Evolutionary conservation across 2,797 vertebrate species (phyloP).

Genomic region (Mastacembelus armatus): DNA sequence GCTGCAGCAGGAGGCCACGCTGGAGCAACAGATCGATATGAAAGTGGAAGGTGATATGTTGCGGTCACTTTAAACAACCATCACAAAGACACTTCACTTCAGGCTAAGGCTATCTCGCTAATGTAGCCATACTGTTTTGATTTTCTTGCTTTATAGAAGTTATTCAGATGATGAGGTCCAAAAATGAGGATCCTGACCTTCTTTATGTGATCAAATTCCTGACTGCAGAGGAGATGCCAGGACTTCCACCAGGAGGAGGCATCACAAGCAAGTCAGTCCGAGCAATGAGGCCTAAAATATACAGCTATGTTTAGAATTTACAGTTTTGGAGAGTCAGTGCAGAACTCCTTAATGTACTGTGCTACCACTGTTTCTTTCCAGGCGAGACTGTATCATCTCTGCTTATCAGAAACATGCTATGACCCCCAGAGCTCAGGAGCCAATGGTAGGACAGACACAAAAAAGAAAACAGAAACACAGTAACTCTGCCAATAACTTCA

Average conservation of each 20-base stretch:
- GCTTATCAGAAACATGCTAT: conserved; percentile 83
- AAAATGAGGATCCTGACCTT: conserved; percentile 80
- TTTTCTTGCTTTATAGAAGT: conserved; percentile 72
- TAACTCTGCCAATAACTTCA: not conserved
- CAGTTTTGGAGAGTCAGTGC: not conserved
- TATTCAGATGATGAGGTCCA: conserved; percentile 76
- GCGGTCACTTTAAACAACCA: not conserved
- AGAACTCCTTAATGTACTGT: not conserved
- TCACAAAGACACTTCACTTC: too few relatives aligned
- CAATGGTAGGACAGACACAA: conserved; percentile 72
- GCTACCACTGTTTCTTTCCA: conserved; percentile 50
- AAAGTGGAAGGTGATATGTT: conserved; percentile 84
- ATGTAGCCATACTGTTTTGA: not conserved
- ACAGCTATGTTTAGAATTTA: not conserved
- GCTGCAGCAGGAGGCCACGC: conserved; percentile 77
- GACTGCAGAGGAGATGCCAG: conserved; percentile 79
- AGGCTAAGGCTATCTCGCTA: too few relatives aligned
- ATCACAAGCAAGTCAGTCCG: conserved; percentile 85
- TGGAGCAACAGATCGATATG: conserved; percentile 80
- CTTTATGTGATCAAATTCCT: conserved; percentile 84
- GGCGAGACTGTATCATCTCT: conserved; percentile 83
- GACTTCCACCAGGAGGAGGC: conserved; percentile 88
- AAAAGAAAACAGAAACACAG: too few relatives aligned
- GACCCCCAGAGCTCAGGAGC: conserved; percentile 64
- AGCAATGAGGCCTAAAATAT: not conserved